Evolutionary conservation across 2,113 vertebrate genomes (phyloP).

Genomic region (Emydocephalus ijimae): DNA sequence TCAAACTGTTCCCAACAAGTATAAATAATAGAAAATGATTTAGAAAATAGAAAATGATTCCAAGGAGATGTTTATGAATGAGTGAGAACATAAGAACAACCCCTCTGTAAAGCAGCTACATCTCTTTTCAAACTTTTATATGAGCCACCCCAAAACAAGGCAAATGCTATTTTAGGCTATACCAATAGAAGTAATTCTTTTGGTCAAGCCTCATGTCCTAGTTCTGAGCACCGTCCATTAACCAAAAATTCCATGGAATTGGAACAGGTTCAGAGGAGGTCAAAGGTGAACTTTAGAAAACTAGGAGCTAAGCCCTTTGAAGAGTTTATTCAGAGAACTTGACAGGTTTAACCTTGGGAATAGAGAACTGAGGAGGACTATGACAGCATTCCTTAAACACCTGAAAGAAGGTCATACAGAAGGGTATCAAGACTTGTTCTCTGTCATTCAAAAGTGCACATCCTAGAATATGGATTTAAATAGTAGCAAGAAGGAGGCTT

Average conservation of each 20-base stretch:
- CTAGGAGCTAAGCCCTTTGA: neutral
- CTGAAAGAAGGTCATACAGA: neutral
- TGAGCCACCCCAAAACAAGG: neutral
- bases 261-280: neutral
- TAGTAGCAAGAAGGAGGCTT: neutral
- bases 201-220: neutral
- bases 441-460: neutral
- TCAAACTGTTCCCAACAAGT: neutral
- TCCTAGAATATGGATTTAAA: neutral
- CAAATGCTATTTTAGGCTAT: neutral
- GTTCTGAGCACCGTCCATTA: neutral
- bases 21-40: neutral
- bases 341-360: neutral
- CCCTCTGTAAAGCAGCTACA: neutral
- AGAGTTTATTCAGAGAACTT: neutral
- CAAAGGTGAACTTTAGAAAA: neutral
- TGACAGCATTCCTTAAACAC: neutral
- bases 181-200: neutral
- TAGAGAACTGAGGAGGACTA: neutral
- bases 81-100: neutral
- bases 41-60: neutral
- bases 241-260: neutral
- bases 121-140: neutral
- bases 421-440: neutral
- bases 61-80: neutral